These are phyloP conservation scores for Anneissia japonica DNA, from an alignment of 35 echinoderm and acorn worm genomes.

Conservation along the genomic window DNA sequence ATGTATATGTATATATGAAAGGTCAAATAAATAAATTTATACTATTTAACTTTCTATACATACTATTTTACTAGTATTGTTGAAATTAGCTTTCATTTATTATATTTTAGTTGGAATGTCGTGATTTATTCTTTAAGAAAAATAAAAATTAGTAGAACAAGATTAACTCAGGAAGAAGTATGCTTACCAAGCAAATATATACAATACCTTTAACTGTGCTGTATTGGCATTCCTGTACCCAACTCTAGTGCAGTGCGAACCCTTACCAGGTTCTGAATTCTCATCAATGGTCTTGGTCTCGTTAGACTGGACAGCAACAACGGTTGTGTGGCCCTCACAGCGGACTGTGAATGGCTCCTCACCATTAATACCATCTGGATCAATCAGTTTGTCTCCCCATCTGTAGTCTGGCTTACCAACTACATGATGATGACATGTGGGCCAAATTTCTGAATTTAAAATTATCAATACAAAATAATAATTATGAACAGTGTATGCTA, in stretches of 20 bases:
- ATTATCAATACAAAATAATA: neutral
- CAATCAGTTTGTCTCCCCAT: neutral
- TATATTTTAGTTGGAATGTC: too few relatives aligned
- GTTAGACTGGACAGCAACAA: neutral
- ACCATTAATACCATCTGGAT: constrained; percentile 10
- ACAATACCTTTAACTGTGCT: neutral
- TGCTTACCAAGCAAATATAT: too few relatives aligned
- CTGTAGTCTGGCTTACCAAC: neutral
- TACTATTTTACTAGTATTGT: too few relatives aligned
- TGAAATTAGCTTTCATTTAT: too few relatives aligned
- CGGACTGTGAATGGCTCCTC: neutral
- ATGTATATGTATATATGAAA: too few relatives aligned
- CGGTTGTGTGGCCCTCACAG: neutral
- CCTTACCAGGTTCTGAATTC: neutral
- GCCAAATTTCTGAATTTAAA: neutral
- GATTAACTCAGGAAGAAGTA: too few relatives aligned
- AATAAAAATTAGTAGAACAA: too few relatives aligned
- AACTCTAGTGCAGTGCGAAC: neutral
- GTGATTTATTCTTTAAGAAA: too few relatives aligned
- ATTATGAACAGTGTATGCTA: too few relatives aligned
- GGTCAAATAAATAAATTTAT: too few relatives aligned
- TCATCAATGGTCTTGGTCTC: neutral
- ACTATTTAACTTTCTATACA: too few relatives aligned
- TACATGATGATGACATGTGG: neutral
- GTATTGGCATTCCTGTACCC: neutral